phyloP scores from a whole-genome alignment of 2,113 vertebrate species.

The Ptilonorhynchus violaceus region DNA sequence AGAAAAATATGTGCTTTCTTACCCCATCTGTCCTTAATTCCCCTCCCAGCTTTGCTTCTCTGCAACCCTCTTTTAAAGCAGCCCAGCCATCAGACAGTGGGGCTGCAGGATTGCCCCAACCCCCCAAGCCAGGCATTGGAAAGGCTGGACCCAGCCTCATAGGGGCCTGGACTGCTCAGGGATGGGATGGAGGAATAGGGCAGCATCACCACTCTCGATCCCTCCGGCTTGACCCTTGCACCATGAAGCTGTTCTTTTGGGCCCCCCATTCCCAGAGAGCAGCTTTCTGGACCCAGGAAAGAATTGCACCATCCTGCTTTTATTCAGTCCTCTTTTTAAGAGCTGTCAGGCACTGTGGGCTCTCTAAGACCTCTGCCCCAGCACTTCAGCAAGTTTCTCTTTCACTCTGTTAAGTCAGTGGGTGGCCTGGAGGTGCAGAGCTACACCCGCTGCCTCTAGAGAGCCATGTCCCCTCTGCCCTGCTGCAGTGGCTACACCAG shows the following conservation, averaged over 20 bases:
- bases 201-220: not conserved
- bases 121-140: not conserved
- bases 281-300: not conserved
- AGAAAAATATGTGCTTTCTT: not conserved
- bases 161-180: rapidly evolving
- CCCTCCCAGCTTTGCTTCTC: not conserved
- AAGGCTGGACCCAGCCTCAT: not conserved
- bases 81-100: not conserved
- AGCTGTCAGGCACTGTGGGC: not conserved
- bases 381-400: not conserved
- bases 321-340: not conserved
- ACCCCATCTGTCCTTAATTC: not conserved
- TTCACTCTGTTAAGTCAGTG: not conserved
- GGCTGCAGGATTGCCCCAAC: not conserved
- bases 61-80: not conserved
- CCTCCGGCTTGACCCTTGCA: not conserved
- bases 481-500: not conserved
- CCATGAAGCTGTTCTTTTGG: not conserved
- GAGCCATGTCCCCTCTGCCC: not conserved
- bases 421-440: not conserved
- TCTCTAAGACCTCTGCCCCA: not conserved
- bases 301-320: not conserved
- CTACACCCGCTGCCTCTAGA: not conserved
- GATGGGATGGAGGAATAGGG: not conserved
- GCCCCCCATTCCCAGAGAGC: rapidly evolving